These are phyloP conservation scores for Sinocyclocheilus anshuiensis DNA, from an alignment of 2,113 vertebrate genomes.

Conservation along the genomic window DNA sequence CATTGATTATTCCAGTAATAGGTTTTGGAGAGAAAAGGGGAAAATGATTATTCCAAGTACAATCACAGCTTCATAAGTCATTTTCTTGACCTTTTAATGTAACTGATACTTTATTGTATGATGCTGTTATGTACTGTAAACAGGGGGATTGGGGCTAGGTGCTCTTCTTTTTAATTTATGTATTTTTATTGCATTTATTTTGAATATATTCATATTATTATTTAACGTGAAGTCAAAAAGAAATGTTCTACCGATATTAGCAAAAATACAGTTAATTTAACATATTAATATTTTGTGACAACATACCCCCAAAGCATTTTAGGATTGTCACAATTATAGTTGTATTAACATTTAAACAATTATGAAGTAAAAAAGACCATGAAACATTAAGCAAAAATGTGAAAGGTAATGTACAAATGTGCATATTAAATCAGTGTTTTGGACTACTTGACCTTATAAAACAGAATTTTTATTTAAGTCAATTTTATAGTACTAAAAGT, in stretches of 20 bases:
- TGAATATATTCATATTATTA: neutral
- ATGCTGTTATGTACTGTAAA: neutral
- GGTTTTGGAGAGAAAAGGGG: slow-evolving; percentile 66
- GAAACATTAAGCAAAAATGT: neutral
- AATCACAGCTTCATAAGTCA: slow-evolving; percentile 57
- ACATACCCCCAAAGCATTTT: neutral
- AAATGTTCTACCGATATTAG: neutral
- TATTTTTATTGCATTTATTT: neutral
- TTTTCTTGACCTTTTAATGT: slow-evolving; percentile 64
- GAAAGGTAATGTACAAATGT: neutral
- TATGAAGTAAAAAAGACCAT: neutral
- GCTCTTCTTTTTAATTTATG: neutral
- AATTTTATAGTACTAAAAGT: neutral
- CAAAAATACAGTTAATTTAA: slow-evolving; percentile 8
- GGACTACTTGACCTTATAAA: no score
- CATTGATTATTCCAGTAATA: slow-evolving; percentile 65
- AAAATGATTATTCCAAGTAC: slow-evolving; percentile 65
- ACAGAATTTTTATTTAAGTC: neutral
- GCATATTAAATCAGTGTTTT: no score
- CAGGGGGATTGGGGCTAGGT: neutral
- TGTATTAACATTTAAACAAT: neutral
- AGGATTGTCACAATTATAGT: no score
- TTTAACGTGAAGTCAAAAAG: neutral
- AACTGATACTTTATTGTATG: slow-evolving; percentile 49
- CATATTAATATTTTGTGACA: neutral